phyloP scores from a whole-genome alignment of 2,797 vertebrate species.

The Borostomias antarcticus region DNA sequence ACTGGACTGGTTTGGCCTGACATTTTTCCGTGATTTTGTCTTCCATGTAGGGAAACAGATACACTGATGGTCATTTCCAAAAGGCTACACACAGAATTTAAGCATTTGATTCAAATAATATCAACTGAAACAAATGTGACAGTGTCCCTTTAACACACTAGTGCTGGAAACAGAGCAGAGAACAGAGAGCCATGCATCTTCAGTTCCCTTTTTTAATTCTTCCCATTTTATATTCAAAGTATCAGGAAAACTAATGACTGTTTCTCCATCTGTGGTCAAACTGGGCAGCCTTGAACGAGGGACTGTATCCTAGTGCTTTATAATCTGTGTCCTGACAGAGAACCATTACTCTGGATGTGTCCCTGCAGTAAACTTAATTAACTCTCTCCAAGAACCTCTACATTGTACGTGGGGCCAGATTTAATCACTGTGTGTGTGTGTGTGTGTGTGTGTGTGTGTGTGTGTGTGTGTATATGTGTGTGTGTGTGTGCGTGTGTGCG shows the following conservation, averaged over 20 bases:
- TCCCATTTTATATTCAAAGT: not conserved
- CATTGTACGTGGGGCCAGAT: conserved; percentile 29
- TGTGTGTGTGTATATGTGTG: not conserved
- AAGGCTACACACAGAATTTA: too few species aligned
- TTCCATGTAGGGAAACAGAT: too few species aligned
- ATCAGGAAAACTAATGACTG: not conserved
- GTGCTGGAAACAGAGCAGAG: too few species aligned
- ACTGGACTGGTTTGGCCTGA: too few species aligned
- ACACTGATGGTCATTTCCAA: too few species aligned
- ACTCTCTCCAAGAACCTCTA: conserved; percentile 18
- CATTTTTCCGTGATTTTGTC: too few species aligned
- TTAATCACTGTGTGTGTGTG: conserved; percentile 21
- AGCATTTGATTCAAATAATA: too few species aligned
- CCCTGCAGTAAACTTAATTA: conserved; percentile 29
- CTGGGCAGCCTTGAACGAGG: not conserved
- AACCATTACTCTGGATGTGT: conserved; percentile 21
- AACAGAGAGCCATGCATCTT: too few species aligned
- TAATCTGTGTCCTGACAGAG: conserved; percentile 21
- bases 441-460: conserved; percentile 1
- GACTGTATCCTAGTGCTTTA: not conserved
- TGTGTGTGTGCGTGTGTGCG: not conserved
- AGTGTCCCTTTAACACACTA: not conserved
- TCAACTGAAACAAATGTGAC: too few species aligned
- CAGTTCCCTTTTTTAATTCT: not conserved
- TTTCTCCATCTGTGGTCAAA: not conserved